A percentile compares a stretch with the other conserved stretches of the same genome.
phyloP scores from a whole-genome alignment of 2,797 vertebrate species.

The Ispidina picta region DNA sequence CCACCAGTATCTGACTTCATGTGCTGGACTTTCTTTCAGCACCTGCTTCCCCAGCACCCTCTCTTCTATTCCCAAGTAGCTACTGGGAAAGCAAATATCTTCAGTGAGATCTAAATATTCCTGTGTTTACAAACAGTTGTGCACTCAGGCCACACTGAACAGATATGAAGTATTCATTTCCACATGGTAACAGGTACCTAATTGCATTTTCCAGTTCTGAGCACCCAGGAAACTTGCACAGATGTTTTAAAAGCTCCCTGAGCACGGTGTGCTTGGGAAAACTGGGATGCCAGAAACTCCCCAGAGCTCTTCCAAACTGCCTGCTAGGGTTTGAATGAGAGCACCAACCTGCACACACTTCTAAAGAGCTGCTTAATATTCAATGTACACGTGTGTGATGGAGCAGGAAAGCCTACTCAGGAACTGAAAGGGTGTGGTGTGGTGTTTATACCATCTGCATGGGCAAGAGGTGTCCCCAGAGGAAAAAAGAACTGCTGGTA shows the following conservation, averaged over 20 bases:
- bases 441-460: background rate
- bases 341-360: background rate
- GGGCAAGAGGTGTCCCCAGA: background rate
- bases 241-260: slow-evolving; percentile 2
- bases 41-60: background rate
- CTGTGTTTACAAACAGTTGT: background rate
- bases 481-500: background rate
- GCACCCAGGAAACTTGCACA: slow-evolving; percentile 30
- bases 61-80: background rate
- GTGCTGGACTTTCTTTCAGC: background rate
- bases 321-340: background rate
- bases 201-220: background rate
- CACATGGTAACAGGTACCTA: background rate
- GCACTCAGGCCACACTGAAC: background rate
- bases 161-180: background rate
- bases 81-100: background rate
- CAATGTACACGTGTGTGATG: background rate
- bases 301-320: slow-evolving; percentile 22
- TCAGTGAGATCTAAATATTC: background rate
- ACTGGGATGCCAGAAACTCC: background rate
- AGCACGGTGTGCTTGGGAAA: slow-evolving; percentile 6
- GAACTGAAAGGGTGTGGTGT: background rate
- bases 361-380: background rate
- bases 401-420: background rate
- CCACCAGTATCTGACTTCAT: background rate